Conservation (phyloP, 2,888 invertebrate species). For the Troides helena region DNA sequence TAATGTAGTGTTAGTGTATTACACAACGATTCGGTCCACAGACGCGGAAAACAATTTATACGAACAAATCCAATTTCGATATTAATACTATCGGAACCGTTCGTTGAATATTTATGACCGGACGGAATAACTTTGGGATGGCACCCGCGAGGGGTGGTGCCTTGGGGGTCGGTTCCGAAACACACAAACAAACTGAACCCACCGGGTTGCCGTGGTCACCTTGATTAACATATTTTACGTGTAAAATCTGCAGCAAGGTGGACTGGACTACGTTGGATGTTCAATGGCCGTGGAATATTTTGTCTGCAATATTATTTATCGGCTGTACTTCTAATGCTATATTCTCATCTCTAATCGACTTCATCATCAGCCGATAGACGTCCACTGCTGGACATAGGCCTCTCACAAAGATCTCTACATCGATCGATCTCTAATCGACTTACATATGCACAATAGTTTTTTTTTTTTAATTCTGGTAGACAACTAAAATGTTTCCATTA, state of each 20-base stretch:
- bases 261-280: neutral
- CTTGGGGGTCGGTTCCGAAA: too few relatives aligned
- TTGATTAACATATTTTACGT: slow-evolving; percentile 15
- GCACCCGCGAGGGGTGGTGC: neutral
- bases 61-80: neutral
- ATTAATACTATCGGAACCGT: neutral
- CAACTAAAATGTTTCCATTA: too few relatives aligned
- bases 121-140: slow-evolving; percentile 2
- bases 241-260: neutral
- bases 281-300: neutral
- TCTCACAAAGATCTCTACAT: too few relatives aligned
- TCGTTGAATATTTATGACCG: slow-evolving; percentile 14
- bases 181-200: too few relatives aligned
- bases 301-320: neutral
- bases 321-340: neutral
- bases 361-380: neutral
- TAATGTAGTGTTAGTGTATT: neutral
- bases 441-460: neutral
- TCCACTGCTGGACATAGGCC: too few relatives aligned
- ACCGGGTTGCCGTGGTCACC: neutral
- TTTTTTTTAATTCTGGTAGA: too few relatives aligned
- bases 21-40: neutral
- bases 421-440: neutral
- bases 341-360: neutral
- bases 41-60: slow-evolving; percentile 7